Evolutionary conservation across 2,113 vertebrate genomes (phyloP).

Genomic region (Brienomyrus longianalis): DNA sequence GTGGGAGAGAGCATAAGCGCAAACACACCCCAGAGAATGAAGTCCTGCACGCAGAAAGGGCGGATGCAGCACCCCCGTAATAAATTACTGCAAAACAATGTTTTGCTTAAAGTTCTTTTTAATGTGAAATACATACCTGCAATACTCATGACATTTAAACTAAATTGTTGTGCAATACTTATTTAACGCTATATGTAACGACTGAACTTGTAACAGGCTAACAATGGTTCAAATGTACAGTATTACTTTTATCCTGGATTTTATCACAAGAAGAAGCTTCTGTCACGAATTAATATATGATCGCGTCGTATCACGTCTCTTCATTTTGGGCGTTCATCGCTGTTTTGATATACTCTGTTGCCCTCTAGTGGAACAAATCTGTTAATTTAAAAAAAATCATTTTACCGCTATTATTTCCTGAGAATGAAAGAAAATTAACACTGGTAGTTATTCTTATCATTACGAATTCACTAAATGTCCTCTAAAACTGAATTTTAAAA

Average conservation of each 20-base stretch:
- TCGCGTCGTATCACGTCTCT: neutral
- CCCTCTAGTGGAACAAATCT: conserved; percentile 41
- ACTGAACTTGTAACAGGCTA: neutral
- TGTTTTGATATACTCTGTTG: conserved; percentile 37
- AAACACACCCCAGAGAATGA: neutral
- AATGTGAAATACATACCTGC: neutral
- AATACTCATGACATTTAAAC: neutral
- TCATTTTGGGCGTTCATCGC: neutral
- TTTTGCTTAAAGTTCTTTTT: neutral
- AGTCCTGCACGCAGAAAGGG: conserved; percentile 10
- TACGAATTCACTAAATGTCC: neutral
- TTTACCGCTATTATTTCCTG: neutral
- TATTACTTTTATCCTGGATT: neutral
- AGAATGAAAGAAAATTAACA: neutral
- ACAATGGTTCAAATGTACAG: neutral
- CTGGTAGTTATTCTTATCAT: neutral
- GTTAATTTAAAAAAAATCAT: neutral
- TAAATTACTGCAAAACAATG: neutral
- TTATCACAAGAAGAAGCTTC: neutral
- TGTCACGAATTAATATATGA: neutral
- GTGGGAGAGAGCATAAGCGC: neutral
- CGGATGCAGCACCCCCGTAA: neutral
- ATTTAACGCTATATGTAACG: neutral
- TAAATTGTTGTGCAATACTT: neutral
- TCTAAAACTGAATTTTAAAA: neutral